These are phyloP conservation scores for Mallotus villosus DNA, from an alignment of 2,797 vertebrate species.

Conservation along the genomic window DNA sequence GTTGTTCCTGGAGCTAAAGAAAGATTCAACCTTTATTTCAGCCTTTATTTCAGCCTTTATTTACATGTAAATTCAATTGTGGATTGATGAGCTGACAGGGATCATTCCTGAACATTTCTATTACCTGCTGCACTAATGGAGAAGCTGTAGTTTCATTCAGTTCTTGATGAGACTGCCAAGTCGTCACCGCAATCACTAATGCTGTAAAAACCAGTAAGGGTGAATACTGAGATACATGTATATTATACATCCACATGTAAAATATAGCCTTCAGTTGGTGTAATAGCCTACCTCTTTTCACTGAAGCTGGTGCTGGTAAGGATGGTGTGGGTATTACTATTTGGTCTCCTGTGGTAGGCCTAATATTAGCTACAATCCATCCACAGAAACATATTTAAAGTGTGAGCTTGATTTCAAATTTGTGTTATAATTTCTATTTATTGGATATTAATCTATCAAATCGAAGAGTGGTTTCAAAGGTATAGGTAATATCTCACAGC, in stretches of 20 bases:
- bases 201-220: constrained; percentile 27
- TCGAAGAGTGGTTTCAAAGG: no score
- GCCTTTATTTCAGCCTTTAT: neutral
- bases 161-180: constrained; percentile 21
- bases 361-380: no score
- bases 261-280: neutral
- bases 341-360: no score
- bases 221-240: neutral
- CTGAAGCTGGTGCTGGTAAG: no score
- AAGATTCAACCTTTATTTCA: neutral
- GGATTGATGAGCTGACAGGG: neutral
- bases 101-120: neutral
- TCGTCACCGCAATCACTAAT: constrained; percentile 30
- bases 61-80: neutral
- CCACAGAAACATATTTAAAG: no score
- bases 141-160: constrained; percentile 4
- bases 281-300: neutral
- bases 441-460: no score
- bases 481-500: no score
- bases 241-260: neutral
- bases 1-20: constrained; percentile 39
- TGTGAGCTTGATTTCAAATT: no score
- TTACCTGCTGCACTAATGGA: constrained; percentile 30
- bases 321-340: no score
- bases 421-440: no score